Evolutionary conservation across 2,888 invertebrate genomes (phyloP).

Genomic region (Agapetus fuscipes): DNA sequence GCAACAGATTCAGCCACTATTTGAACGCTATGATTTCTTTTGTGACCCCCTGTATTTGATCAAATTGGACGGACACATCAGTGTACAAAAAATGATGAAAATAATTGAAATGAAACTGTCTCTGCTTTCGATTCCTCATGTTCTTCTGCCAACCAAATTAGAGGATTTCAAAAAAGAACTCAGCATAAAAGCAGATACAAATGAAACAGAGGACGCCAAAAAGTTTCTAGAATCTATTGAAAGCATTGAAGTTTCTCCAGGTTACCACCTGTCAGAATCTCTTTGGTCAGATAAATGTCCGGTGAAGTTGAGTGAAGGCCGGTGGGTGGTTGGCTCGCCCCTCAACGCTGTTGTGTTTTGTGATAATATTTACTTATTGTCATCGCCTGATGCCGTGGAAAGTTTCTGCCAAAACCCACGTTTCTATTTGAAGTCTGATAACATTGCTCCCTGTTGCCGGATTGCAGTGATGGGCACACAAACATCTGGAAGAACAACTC

Average conservation of each 20-base stretch:
- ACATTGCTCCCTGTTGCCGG: constrained; percentile 49
- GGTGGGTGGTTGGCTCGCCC: constrained; percentile 38
- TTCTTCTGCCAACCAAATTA: constrained; percentile 2
- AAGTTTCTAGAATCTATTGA: constrained; percentile 36
- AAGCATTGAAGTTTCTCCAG: constrained; percentile 24
- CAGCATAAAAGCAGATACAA: constrained; percentile 13
- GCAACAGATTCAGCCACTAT: constrained; percentile 32
- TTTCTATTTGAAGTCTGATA: constrained; percentile 45
- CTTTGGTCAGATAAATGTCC: constrained; percentile 54
- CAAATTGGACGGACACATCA: constrained; percentile 48
- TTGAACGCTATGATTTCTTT: constrained; percentile 42
- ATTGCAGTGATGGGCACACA: constrained; percentile 51
- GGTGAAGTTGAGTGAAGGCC: constrained; percentile 49
- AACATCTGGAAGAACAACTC: constrained; percentile 48
- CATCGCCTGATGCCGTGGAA: constrained; percentile 40
- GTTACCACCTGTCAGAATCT: constrained; percentile 32
- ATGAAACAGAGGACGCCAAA: constrained; percentile 32
- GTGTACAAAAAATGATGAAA: constrained; percentile 39
- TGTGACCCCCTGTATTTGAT: constrained; percentile 46
- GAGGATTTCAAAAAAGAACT: background rate
- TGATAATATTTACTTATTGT: constrained; percentile 51
- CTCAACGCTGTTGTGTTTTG: constrained; percentile 49
- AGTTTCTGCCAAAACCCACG: constrained; percentile 53
- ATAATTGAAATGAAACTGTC: constrained; percentile 36
- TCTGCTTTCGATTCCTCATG: constrained; percentile 2